Percentiles rank a stretch among this genome's conserved stretches.
Evolutionary conservation across 1,140 invertebrate species (phyloP).

Genomic region (Laodelphax striatellus): DNA sequence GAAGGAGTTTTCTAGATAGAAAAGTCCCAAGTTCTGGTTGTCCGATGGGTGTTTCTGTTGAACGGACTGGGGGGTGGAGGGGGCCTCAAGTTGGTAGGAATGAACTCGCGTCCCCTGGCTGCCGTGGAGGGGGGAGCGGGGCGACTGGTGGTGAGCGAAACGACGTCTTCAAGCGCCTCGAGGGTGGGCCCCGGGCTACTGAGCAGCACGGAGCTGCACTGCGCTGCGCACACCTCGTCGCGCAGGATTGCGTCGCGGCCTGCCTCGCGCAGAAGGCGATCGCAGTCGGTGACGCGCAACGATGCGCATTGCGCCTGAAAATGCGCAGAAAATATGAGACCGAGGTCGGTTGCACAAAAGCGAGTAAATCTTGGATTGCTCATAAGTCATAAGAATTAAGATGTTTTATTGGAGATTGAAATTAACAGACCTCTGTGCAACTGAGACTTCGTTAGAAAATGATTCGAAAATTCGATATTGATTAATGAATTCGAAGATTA

Average conservation of each 20-base stretch:
- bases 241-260: constrained; percentile 65
- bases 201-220: constrained; percentile 58
- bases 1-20: too few species aligned
- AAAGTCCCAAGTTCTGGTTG: too few species aligned
- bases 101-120: constrained; percentile 5
- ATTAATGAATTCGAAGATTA: too few species aligned
- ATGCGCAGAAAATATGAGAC: constrained; percentile 18
- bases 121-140: not conserved
- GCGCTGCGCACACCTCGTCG: constrained; percentile 81
- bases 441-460: too few species aligned
- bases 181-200: constrained; percentile 25
- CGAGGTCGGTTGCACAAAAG: too few species aligned
- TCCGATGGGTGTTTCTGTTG: too few species aligned
- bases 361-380: too few species aligned
- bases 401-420: too few species aligned
- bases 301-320: constrained; percentile 82
- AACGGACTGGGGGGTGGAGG: constrained; percentile 38
- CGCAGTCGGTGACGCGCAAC: constrained; percentile 75
- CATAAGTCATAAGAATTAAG: too few species aligned
- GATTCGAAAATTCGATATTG: too few species aligned
- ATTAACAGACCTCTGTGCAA: too few species aligned
- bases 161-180: constrained; percentile 10
- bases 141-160: constrained; percentile 16
- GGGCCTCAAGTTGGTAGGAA: constrained; percentile 24
- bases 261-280: constrained; percentile 66